phyloP scores from a whole-genome alignment of 2,113 vertebrate species.

The Laticauda laticaudata region DNA sequence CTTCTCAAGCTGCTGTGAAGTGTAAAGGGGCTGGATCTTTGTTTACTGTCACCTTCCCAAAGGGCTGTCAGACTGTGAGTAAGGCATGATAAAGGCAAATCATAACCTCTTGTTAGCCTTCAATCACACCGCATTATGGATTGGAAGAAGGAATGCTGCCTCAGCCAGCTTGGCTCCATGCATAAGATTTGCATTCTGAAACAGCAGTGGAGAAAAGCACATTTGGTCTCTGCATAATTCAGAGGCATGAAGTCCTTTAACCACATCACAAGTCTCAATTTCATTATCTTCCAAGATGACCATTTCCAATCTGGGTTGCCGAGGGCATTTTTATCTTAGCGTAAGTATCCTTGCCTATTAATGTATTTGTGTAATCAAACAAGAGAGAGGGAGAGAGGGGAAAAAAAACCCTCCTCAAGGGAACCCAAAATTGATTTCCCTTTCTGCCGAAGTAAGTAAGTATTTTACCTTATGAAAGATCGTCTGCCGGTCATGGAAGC shows the following conservation, averaged over 20 bases:
- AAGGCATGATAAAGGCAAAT: conserved; percentile 31
- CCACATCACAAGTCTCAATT: conserved; percentile 51
- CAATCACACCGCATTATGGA: conserved; percentile 38
- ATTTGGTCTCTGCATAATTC: conserved; percentile 62
- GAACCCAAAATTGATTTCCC: conserved; percentile 63
- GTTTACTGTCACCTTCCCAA: conserved; percentile 58
- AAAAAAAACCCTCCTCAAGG: conserved; percentile 43
- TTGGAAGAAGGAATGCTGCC: conserved; percentile 25
- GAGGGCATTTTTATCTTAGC: conserved; percentile 54
- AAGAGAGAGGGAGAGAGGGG: neutral
- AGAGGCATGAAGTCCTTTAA: conserved; percentile 55
- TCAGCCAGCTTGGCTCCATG: conserved; percentile 20
- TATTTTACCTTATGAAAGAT: conserved; percentile 29
- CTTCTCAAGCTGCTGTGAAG: conserved; percentile 54
- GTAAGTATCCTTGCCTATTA: conserved; percentile 54
- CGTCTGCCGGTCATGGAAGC: conserved; percentile 1
- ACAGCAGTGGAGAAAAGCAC: conserved; percentile 41
- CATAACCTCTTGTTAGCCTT: conserved; percentile 43
- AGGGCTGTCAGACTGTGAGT: conserved; percentile 32
- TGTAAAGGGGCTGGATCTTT: conserved; percentile 54
- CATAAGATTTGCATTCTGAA: conserved; percentile 47
- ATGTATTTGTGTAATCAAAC: conserved; percentile 61
- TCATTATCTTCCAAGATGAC: conserved; percentile 63
- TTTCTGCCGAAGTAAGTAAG: conserved; percentile 21
- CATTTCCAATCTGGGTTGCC: conserved; percentile 47